Base-by-base conservation (phyloP, 2,113 vertebrate species). In the Catharus bicknelli region DNA sequence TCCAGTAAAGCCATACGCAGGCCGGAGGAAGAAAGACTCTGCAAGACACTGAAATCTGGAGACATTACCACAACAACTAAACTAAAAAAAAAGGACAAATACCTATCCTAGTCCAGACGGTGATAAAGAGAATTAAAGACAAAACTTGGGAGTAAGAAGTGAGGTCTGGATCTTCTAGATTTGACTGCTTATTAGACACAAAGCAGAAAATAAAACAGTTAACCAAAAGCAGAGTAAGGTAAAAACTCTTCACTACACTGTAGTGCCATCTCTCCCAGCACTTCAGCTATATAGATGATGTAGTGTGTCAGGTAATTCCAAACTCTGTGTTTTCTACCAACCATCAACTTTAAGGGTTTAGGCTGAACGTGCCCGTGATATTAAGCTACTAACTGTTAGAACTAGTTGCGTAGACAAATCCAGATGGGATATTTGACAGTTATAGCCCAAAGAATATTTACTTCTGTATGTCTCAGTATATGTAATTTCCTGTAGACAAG, bases 261-360 rank as follows among this genome's bases (percentile, higher is more conserved):
- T 4, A 43, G 10, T 11, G 55, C 32, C 7, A 17, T 11, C 48
- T 43, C 32, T 51, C 10, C 36, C 10, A 9, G 19, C 6, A 23
- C 17, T 48, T 38, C 18, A n/a, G 16, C 50, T 3, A 1, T 0
- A 0, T 0, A 16, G 38, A 50, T 23, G 7, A 19, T 83, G 25
- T 9, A 36, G 13, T 3, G 3, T 2, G 16, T 7, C 38, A 54
- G 19, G 40, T 8, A 80, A 16, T 16, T 59, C 15, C 50, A 88
- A 42, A 73, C 7, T 25, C 7, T 25, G 2, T 14, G 7, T 25
- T 78, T 82, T 68, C 58, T 43, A 34, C 10, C 16, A 72, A 5
- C 7, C 26, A 67, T 6, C 22, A 50, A 0, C 10, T 59, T 5
- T 15, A 54, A 2, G 3, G 4, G 6, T 21, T 72, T 67, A 32